Percentiles rank a stretch among this genome's conserved stretches.
Conservation (phyloP, 1,140 invertebrate species). For the Drosophila athabasca region DNA sequence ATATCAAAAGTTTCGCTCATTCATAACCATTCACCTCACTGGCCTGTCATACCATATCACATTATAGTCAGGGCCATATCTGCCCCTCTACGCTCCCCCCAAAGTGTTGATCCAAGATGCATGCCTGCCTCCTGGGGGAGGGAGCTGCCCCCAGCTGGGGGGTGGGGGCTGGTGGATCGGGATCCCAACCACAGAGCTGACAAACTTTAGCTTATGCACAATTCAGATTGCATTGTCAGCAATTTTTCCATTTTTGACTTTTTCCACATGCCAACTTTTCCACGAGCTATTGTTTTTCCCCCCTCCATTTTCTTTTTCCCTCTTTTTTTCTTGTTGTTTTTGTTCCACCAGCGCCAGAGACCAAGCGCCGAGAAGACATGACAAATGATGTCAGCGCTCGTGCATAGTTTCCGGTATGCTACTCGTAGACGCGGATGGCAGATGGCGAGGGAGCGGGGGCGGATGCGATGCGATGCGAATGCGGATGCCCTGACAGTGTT, state of each 20-base stretch:
- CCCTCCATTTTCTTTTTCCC: conserved; percentile 10
- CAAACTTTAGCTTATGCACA: conserved; percentile 68
- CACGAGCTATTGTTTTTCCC: conserved; percentile 64
- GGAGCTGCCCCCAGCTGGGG: no score
- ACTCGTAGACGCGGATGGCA: conserved; percentile 4
- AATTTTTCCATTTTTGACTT: conserved; percentile 64
- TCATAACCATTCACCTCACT: conserved; percentile 36
- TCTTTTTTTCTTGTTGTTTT: not conserved
- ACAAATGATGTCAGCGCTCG: conserved; percentile 72
- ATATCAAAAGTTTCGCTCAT: not conserved
- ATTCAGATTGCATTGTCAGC: conserved; percentile 70
- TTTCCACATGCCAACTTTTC: conserved; percentile 73
- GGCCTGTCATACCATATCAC: conserved; percentile 38
- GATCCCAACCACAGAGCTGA: conserved; percentile 18
- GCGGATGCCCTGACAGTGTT: conserved; percentile 40
- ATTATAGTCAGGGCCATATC: conserved; percentile 33
- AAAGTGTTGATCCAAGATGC: conserved; percentile 55
- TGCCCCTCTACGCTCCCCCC: not conserved
- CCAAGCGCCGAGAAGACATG: conserved; percentile 48
- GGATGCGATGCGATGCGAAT: no score
- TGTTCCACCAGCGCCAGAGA: conserved; percentile 10
- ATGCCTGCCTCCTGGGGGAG: no score
- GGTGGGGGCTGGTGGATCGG: not conserved
- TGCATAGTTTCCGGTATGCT: conserved; percentile 52
- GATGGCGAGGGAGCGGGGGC: not conserved